phyloP scores from a whole-genome alignment of 2,797 vertebrate genomes.

The Lagocephalus sceleratus region DNA sequence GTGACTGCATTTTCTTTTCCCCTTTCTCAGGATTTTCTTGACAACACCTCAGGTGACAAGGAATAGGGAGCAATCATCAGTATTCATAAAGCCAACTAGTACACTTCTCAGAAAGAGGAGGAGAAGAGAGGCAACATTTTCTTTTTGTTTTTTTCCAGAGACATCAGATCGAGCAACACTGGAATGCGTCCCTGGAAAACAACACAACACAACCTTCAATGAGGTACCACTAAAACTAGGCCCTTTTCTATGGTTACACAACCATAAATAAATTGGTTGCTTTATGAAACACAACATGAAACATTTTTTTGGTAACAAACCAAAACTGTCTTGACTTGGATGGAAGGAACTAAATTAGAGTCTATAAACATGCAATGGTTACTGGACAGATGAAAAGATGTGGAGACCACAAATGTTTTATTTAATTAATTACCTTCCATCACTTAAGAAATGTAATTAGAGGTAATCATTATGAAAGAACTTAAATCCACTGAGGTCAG shows the following conservation, averaged over 20 bases:
- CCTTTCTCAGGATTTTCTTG: slow-evolving; percentile 3
- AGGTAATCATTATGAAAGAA: background rate
- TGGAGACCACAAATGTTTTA: background rate
- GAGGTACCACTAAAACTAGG: slow-evolving; percentile 6
- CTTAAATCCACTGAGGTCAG: too few species aligned
- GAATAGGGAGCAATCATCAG: slow-evolving; percentile 28
- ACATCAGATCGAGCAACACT: slow-evolving; percentile 49
- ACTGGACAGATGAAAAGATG: too few species aligned
- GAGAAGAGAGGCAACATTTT: slow-evolving; percentile 38
- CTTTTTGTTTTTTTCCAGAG: slow-evolving; percentile 20
- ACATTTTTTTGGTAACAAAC: background rate
- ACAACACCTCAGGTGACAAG: slow-evolving; percentile 9
- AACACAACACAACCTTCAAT: slow-evolving; percentile 28
- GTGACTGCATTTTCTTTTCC: slow-evolving; percentile 3
- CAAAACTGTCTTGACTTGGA: too few species aligned
- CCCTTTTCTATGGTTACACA: slow-evolving; percentile 13
- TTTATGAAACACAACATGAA: slow-evolving; percentile 1
- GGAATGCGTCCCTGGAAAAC: slow-evolving; percentile 28
- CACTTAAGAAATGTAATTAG: background rate
- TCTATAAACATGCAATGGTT: too few species aligned
- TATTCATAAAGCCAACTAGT: slow-evolving; percentile 40
- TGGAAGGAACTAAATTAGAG: too few species aligned
- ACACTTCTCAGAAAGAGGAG: slow-evolving; percentile 19
- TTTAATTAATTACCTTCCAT: background rate
- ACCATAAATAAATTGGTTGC: slow-evolving; percentile 21